A percentile compares a stretch with the other conserved stretches of the same genome.
phyloP scores from a whole-genome alignment of 2,797 vertebrate genomes.

The Harpagifer antarcticus region DNA sequence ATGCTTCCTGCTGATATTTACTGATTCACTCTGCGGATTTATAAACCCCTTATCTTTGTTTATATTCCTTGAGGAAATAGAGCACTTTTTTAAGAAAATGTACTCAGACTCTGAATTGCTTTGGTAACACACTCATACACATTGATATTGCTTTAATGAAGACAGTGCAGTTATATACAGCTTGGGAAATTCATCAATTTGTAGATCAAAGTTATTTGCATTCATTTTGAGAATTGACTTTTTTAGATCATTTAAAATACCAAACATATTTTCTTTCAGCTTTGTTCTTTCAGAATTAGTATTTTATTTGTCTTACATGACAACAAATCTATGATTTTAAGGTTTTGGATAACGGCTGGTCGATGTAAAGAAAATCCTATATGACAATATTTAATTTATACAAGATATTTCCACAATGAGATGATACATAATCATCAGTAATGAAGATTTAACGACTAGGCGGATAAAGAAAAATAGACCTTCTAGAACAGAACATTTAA shows the following conservation, averaged over 20 bases:
- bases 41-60: conserved; percentile 12
- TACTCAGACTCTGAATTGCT: conserved; percentile 17
- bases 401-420: no score
- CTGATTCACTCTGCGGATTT: conserved; percentile 26
- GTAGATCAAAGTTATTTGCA: neutral
- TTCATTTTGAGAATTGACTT: no score
- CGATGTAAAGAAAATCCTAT: no score
- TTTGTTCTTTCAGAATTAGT: neutral
- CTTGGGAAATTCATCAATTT: neutral
- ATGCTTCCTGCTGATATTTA: conserved; percentile 29
- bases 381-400: no score
- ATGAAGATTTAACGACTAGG: no score
- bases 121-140: neutral
- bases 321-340: neutral
- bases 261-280: neutral
- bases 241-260: no score
- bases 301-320: neutral
- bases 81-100: conserved; percentile 14
- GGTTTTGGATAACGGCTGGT: neutral
- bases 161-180: neutral
- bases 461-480: no score
- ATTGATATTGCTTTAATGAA: neutral
- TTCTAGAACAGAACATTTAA: no score
- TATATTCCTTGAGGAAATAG: conserved; percentile 2
- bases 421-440: no score